Evolutionary conservation across 2,113 vertebrate species (phyloP), one percentile per base, ranked within the genome.

Genomic region (Danionella cerebrum): DNA sequence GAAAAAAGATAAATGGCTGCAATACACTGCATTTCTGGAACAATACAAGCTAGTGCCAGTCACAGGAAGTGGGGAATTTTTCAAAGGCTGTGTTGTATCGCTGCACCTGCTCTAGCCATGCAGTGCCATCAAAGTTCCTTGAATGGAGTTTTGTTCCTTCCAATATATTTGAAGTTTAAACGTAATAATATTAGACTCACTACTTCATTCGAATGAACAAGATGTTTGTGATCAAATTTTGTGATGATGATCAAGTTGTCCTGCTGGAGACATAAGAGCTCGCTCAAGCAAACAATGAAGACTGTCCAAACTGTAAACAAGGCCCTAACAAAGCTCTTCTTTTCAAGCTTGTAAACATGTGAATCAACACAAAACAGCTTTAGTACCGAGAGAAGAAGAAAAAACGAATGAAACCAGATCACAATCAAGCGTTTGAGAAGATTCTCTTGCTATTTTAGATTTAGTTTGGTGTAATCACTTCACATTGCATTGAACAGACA

Each of bases 231-330:
- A n/a, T n/a, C n/a, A n/a, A n/a, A n/a, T n/a, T n/a, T n/a, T n/a
- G n/a, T n/a, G n/a, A n/a, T 9, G 29, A 22, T 11, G 59, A 63
- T 45, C 59, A 63, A 29, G 42, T 18, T 7, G 59, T 22, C 59
- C 59, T 29, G 42, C 59, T 35, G 59, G 59, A 48, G 59, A 63
- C 27, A 35, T 63, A 27, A 14, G 41, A 22, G 42, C 59, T 33
- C 11, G 59, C 59, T 63, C 59, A 8, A 16, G 57, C 38, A 39
- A 12, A 63, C 59, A 63, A 13, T 35, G 7, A 10, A 21, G 41
- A 35, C 48, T 33, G 41, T 48, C 27, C 48, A 62, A 47, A 35
- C 42, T 44, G 19, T 5, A n/a, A n/a, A n/a, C n/a, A n/a, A n/a
- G n/a, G n/a, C n/a, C n/a, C 10, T 8, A 12, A 47, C 58, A 33